A percentile compares a stretch with the other conserved stretches of the same genome.
These are phyloP conservation scores for Protula sp. DNA, from an alignment of 2,888 invertebrate species.

Conservation along the genomic window DNA sequence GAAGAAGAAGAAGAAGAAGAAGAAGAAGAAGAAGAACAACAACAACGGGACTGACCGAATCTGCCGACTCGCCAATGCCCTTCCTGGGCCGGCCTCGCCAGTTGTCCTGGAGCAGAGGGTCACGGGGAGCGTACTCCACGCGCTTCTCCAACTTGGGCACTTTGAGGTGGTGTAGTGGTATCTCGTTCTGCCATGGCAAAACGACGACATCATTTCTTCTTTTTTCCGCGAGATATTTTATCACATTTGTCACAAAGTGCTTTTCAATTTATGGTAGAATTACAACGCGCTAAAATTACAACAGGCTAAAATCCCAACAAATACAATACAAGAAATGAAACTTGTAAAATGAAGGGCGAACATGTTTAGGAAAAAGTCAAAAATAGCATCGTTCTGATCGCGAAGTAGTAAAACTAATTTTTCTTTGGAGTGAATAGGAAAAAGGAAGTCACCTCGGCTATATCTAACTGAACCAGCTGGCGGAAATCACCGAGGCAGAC, in stretches of 20 bases:
- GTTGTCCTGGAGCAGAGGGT: background rate
- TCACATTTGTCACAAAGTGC: too few relatives aligned
- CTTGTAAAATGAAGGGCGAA: too few relatives aligned
- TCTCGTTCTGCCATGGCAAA: background rate
- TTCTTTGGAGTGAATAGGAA: too few relatives aligned
- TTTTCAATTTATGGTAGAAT: background rate
- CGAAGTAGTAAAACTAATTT: too few relatives aligned
- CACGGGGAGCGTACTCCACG: background rate
- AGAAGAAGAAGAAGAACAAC: conserved; percentile 3
- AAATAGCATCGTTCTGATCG: too few relatives aligned
- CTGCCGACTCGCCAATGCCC: background rate
- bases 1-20: conserved; percentile 5
- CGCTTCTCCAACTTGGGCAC: background rate
- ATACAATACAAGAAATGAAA: too few relatives aligned
- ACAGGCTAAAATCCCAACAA: too few relatives aligned
- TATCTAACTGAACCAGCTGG: background rate
- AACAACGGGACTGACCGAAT: background rate
- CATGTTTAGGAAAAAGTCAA: too few relatives aligned
- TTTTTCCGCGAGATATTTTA: too few relatives aligned
- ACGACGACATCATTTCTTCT: too few relatives aligned
- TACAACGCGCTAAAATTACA: too few relatives aligned
- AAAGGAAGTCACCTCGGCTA: background rate
- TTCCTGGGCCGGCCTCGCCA: background rate
- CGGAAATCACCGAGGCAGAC: background rate
- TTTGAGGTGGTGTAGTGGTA: background rate